A percentile compares a stretch with the other conserved stretches of the same genome.
phyloP scores from a whole-genome alignment of 2,797 vertebrate species.

The Monodelphis domestica region DNA sequence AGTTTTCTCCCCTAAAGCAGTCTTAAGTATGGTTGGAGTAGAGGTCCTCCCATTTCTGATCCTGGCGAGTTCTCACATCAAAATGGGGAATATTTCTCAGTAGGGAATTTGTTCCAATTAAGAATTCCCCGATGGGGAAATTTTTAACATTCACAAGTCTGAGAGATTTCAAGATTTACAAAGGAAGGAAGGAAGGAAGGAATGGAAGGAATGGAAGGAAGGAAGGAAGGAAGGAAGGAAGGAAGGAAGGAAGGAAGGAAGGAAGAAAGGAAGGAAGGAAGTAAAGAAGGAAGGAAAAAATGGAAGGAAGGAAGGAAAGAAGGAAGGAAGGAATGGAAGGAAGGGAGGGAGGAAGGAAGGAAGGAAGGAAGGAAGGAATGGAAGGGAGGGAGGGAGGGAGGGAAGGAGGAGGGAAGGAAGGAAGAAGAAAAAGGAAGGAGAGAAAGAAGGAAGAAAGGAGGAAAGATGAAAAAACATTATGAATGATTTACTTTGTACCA shows the following conservation, averaged over 20 bases:
- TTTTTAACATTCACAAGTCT: too few relatives aligned
- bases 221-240: neutral
- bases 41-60: too few relatives aligned
- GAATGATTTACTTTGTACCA: neutral
- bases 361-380: too few relatives aligned
- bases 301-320: neutral
- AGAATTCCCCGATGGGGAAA: too few relatives aligned
- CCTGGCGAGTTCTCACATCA: too few relatives aligned
- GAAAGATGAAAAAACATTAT: too few relatives aligned
- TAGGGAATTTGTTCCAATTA: too few relatives aligned
- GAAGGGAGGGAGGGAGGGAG: neutral
- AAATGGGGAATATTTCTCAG: too few relatives aligned
- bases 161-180: too few relatives aligned
- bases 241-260: neutral
- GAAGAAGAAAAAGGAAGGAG: neutral
- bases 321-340: neutral
- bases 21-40: too few relatives aligned
- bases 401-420: neutral
- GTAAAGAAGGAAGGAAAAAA: conserved; percentile 23
- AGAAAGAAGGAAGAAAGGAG: too few relatives aligned
- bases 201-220: conserved; percentile 5
- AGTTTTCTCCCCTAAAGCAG: too few relatives aligned
- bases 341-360: neutral
- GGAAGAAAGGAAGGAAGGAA: neutral
- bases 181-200: neutral